These are phyloP conservation scores for Platycheirus rosarum DNA, from an alignment of 2,888 invertebrate genomes.

Conservation along the genomic window DNA sequence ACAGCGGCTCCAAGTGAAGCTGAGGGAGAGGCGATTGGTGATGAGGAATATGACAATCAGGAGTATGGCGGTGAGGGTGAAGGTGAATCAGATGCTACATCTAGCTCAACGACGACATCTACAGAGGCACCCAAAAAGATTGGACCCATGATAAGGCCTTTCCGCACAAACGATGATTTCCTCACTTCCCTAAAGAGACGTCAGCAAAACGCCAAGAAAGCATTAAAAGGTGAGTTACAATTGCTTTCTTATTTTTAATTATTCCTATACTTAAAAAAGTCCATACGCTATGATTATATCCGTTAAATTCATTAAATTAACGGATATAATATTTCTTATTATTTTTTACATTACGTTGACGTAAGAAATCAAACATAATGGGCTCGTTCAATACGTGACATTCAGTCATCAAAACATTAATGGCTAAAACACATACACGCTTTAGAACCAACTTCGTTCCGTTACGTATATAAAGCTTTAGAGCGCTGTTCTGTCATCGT, in stretches of 20 bases:
- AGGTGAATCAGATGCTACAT: slow-evolving; percentile 83
- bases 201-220: slow-evolving; percentile 87
- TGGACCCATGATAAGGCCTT: slow-evolving; percentile 87
- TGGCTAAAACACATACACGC: too few species aligned
- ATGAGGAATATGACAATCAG: slow-evolving; percentile 84
- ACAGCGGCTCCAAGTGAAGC: slow-evolving; percentile 77
- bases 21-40: slow-evolving; percentile 82
- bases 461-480: too few species aligned
- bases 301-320: too few species aligned
- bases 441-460: too few species aligned
- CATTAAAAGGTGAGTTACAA: slow-evolving; percentile 78
- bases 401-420: too few species aligned
- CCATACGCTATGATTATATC: too few species aligned
- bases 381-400: too few species aligned
- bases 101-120: slow-evolving; percentile 84
- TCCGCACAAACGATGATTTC: slow-evolving; percentile 90
- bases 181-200: slow-evolving; percentile 88
- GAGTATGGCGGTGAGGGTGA: slow-evolving; percentile 75
- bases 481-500: too few species aligned
- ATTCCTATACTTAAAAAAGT: too few species aligned
- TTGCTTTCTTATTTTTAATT: not conserved
- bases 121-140: slow-evolving; percentile 88
- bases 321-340: too few species aligned
- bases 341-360: too few species aligned
- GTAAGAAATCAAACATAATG: too few species aligned